Conservation (phyloP, 2,113 vertebrate genomes). For the Phylloscopus trochilus region DNA sequence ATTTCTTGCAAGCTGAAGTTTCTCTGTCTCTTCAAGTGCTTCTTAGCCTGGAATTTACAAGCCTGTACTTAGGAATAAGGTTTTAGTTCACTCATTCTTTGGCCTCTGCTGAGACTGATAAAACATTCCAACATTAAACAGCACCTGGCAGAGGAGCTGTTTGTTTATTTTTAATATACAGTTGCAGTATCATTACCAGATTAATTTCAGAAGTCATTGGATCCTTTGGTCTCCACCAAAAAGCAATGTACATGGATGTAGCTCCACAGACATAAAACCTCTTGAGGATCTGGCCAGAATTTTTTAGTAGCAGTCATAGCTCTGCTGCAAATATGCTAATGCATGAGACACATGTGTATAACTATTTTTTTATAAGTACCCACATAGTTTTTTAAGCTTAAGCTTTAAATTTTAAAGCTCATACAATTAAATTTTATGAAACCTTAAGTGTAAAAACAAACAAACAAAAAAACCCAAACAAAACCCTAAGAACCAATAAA, state of each 20-base stretch:
- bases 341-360: background rate
- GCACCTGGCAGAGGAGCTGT: background rate
- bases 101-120: background rate
- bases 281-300: background rate
- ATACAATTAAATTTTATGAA: background rate
- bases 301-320: background rate
- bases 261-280: background rate
- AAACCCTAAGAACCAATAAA: background rate
- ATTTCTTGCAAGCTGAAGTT: background rate
- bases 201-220: background rate
- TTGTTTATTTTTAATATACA: background rate
- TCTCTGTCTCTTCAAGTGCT: background rate
- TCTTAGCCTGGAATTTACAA: background rate
- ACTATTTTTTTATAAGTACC: background rate
- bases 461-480: background rate
- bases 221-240: background rate
- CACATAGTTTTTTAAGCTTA: background rate
- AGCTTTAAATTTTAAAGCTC: background rate
- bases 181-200: background rate
- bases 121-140: background rate
- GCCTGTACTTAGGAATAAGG: background rate
- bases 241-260: background rate
- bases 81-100: background rate
- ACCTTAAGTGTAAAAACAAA: background rate
- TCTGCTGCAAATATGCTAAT: background rate